These are phyloP conservation scores for Alethe castanea DNA, from an alignment of 2,113 vertebrate genomes.

Conservation along the genomic window DNA sequence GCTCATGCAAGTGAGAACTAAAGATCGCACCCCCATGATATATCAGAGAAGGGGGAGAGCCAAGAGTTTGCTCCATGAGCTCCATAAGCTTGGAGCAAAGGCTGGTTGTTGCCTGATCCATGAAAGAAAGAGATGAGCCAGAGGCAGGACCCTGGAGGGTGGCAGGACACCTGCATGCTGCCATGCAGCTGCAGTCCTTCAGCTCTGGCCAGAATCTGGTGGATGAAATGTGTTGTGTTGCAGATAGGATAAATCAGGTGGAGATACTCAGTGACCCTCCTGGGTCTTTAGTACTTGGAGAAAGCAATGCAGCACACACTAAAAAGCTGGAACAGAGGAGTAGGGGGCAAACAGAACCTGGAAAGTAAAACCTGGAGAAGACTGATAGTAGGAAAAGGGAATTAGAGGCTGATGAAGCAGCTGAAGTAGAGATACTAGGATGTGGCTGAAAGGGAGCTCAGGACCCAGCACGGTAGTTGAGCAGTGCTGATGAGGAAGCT, in stretches of 20 bases:
- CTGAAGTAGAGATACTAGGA: neutral
- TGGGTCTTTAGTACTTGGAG: neutral
- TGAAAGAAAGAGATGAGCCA: neutral
- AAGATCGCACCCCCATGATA: neutral
- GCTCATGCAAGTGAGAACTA: neutral
- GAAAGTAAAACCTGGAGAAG: neutral
- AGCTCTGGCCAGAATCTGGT: neutral
- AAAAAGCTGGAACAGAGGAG: neutral
- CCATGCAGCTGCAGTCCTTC: neutral
- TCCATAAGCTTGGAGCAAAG: neutral
- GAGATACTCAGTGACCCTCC: neutral
- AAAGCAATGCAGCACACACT: neutral
- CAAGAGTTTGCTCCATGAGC: neutral
- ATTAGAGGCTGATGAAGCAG: neutral
- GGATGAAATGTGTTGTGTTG: neutral
- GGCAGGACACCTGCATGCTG: neutral
- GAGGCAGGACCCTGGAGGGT: neutral
- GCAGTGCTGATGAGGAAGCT: neutral
- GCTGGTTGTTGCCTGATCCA: neutral
- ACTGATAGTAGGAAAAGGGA: neutral
- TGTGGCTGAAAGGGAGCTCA: neutral
- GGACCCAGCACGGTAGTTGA: neutral
- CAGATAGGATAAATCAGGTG: neutral
- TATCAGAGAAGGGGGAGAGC: neutral
- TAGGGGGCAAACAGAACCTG: neutral